A percentile compares a stretch with the other conserved stretches of the same genome.
phyloP scores from a whole-genome alignment of 2,113 vertebrate genomes.

The Spea multiplicata region DNA sequence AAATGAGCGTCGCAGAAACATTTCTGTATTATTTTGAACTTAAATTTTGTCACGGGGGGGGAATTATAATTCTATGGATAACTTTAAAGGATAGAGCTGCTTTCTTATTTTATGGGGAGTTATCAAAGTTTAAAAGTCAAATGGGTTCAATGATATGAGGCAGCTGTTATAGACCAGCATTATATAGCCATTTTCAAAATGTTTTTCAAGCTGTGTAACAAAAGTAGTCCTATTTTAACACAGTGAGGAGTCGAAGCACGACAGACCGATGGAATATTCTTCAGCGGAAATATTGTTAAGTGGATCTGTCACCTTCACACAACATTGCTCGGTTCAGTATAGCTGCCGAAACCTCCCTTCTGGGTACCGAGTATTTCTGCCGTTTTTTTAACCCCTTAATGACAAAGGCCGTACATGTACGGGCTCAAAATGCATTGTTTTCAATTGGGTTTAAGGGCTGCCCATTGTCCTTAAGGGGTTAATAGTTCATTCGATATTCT shows the following conservation, averaged over 20 bases:
- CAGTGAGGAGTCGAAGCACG: neutral
- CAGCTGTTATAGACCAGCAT: neutral
- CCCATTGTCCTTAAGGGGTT: too few relatives aligned
- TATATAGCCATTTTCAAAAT: neutral
- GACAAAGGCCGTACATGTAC: too few relatives aligned
- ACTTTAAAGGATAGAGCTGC: neutral
- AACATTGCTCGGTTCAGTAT: neutral
- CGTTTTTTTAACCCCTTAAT: too few relatives aligned
- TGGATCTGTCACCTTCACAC: neutral
- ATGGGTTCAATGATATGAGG: neutral
- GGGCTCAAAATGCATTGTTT: too few relatives aligned
- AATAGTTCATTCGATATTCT: too few relatives aligned
- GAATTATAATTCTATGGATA: neutral
- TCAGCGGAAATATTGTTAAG: neutral
- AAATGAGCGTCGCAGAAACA: neutral
- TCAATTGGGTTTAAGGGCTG: too few relatives aligned
- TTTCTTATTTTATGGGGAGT: neutral
- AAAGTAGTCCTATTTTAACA: neutral
- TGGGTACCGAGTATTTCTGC: too few relatives aligned
- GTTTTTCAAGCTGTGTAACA: conserved; percentile 13
- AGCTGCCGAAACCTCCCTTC: too few relatives aligned
- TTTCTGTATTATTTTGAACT: conserved; percentile 13
- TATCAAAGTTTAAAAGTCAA: neutral
- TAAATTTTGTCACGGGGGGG: conserved; percentile 3
- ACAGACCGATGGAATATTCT: neutral